Base-by-base conservation (phyloP, 2,113 vertebrate genomes). In the Chamaea fasciata region DNA sequence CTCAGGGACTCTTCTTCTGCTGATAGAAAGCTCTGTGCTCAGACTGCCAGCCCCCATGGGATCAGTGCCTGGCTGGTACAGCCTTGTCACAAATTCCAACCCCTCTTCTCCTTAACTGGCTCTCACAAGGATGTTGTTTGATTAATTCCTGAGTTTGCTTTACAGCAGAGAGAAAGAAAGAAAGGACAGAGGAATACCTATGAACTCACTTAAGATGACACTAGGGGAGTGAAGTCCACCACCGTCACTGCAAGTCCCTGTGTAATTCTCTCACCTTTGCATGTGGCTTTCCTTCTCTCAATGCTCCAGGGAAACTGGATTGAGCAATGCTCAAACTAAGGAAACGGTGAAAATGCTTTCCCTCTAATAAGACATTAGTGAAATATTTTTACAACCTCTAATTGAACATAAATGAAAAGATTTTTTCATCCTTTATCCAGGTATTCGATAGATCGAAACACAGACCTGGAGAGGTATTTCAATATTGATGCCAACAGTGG, bases 391-490 rank as follows among this genome's bases (percentile, higher is more conserved):
- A 55, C 31, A 89, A 85, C 59, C 14, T 75, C 9, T 83, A 94
- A 92, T 27, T 83, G 67, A 91, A 95, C 15, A 87, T 47, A 77
- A 95, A 92, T 92, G 16, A 92, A 69, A 96, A 77, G 8, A n/a
- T 85, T 75, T 47, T 84, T 92, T 97, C 49, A 71, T 74, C 81
- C 50, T 96, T 94, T 82, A 85, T 89, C 35, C 97, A 99, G 99
- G 97, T 99, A 99, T 96, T 99, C 99, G 3, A 99, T 99, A 89
- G 99, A 99, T 98, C 98, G 99, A 91, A 99, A 99, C 97, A 99
- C 99, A 16, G 99, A 99, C 93, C 95, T 99, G 97, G 99, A 99
- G 96, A 98, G 99, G 59, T 99, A 99, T 97, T 99, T 99, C 92
- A 99, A 99, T 73, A 99, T 99, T 62, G 99, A 99, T 73, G 99